These are phyloP conservation scores for Andricus curvator DNA, from an alignment of 2,888 invertebrate genomes.

Conservation along the genomic window DNA sequence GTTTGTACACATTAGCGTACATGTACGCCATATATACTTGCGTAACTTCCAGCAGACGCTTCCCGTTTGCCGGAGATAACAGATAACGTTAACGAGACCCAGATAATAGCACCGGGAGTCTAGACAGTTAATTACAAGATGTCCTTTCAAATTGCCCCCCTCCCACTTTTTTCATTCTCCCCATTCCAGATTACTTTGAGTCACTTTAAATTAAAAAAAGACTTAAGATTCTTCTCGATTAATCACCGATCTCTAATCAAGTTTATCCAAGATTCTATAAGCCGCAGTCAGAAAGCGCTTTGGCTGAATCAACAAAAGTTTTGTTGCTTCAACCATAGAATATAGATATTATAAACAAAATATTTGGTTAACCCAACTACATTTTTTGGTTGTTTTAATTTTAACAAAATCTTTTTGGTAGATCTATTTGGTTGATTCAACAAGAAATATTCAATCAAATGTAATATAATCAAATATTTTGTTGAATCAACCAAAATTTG, in stretches of 20 bases:
- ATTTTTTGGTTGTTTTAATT: too few species aligned
- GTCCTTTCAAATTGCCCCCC: constrained; percentile 67
- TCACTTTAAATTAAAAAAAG: constrained; percentile 27
- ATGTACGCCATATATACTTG: neutral
- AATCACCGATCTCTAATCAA: neutral
- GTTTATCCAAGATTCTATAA: neutral
- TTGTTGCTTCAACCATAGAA: too few species aligned
- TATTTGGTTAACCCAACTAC: too few species aligned
- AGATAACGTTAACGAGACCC: constrained; percentile 75
- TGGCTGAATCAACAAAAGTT: too few species aligned
- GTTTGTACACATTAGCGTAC: neutral
- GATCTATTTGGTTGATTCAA: too few species aligned
- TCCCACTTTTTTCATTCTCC: too few species aligned
- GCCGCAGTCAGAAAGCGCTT: too few species aligned
- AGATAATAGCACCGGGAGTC: constrained; percentile 75
- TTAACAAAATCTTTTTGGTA: too few species aligned
- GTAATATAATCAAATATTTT: too few species aligned
- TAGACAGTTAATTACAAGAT: constrained; percentile 75
- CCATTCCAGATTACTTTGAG: neutral
- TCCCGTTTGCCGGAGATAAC: constrained; percentile 75
- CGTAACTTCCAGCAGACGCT: constrained; percentile 56
- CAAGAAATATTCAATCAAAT: too few species aligned
- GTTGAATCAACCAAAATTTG: too few species aligned
- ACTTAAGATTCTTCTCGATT: neutral
- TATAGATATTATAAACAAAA: too few species aligned